A percentile compares a stretch with the other conserved stretches of the same genome.
phyloP scores from a whole-genome alignment of 2,113 vertebrate genomes.

The Shinisaurus crocodilurus region DNA sequence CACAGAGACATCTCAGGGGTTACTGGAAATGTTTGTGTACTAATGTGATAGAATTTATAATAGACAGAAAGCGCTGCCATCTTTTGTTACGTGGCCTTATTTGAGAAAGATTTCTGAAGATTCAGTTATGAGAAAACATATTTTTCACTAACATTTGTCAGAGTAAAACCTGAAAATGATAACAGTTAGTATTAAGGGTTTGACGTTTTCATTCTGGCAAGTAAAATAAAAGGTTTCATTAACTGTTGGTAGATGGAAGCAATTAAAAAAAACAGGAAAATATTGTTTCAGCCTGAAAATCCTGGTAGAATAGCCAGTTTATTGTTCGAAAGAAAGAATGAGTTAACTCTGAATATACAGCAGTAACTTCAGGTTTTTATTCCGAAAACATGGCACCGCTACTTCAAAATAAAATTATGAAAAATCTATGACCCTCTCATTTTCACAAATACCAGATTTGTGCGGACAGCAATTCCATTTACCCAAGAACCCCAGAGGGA shows the following conservation, averaged over 20 bases:
- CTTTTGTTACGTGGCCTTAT: neutral
- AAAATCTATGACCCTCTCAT: neutral
- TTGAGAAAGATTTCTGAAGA: neutral
- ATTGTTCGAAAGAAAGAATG: neutral
- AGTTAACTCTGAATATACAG: neutral
- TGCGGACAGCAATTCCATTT: constrained; percentile 97
- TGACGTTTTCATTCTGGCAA: neutral
- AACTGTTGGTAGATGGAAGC: neutral
- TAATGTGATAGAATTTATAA: neutral
- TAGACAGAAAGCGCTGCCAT: neutral
- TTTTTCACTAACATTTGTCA: neutral
- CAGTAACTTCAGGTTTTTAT: neutral
- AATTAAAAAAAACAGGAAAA: neutral
- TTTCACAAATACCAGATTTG: constrained; percentile 81
- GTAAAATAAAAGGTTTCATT: neutral
- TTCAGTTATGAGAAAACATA: neutral
- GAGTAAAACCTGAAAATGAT: neutral
- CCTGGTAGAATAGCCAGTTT: neutral
- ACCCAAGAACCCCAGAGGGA: constrained; percentile 98
- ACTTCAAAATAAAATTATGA: neutral
- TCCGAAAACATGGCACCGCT: neutral
- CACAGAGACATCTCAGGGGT: no score
- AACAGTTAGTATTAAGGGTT: neutral
- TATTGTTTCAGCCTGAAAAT: neutral
- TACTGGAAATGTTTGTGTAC: neutral